Base-by-base conservation (phyloP, 2,888 invertebrate species). In the Venustoraphidia nigricollis region DNA sequence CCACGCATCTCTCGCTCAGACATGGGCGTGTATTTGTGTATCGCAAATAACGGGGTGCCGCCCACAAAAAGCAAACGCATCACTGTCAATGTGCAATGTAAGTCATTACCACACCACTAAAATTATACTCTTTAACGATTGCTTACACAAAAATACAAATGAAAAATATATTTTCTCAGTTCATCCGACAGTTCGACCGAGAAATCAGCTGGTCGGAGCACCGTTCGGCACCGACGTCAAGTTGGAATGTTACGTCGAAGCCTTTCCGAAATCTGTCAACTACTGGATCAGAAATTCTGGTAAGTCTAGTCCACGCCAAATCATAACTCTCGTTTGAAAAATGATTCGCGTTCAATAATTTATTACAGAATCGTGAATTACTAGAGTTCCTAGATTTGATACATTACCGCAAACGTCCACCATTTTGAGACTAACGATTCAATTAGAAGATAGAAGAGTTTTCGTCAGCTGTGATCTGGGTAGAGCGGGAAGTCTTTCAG, bases 1-100 rank as follows among this genome's bases (percentile, higher is more conserved):
- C 61, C 64, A 47, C 72, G 71, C 57, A 67, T 75, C 53, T 68
- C 69, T 47, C 63, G 76, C 49, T 68, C 69, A 36, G 73, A 75
- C 57, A 75, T 74, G 73, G 74, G 75, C 10, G 68, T 70, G 50
- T 76, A 75, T 63, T 62, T 74, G 40, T 75, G 75, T 58, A 73
- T 75, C 51, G 74, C 74, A 9, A 68, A 68, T 47, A 75, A 75
- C 55, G 70, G 70, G 9, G 69, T 75, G 17, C 74, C 74, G 14
- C 75, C 75, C 10, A 66, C 72, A 36, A 72, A 75, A 56, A 72
- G 72, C 62, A 75, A 74, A 60, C 65, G 75, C 51, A 72, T 75
- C 58, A 66, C 65, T 54, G 67, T 74, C 58, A 70, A 68, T 59
- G 74, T 75, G 48, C 70, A 75, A 57, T 76, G 75, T 75, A 61